These are phyloP conservation scores for Scarus forsteni DNA, from an alignment of 2,797 vertebrate species.

Conservation along the genomic window DNA sequence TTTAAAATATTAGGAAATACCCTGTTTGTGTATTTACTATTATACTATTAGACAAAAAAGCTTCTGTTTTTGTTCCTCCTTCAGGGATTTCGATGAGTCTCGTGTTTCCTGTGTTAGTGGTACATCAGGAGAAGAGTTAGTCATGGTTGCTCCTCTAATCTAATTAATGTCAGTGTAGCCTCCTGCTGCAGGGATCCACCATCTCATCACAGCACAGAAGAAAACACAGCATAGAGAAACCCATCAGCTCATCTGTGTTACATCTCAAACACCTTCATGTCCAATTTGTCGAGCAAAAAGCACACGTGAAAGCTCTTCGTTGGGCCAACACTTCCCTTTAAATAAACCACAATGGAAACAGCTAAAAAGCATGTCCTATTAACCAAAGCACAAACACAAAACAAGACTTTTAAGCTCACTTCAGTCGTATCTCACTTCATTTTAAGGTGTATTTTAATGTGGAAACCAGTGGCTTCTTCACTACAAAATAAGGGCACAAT, in stretches of 20 bases:
- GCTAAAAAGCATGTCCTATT: background rate
- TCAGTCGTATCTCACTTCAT: too few species aligned
- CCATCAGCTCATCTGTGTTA: background rate
- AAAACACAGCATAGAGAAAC: background rate
- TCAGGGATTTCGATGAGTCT: background rate
- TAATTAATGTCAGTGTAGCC: slow-evolving; percentile 22
- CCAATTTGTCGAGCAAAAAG: background rate
- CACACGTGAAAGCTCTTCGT: too few species aligned
- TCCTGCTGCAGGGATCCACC: slow-evolving; percentile 10
- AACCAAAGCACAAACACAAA: too few species aligned
- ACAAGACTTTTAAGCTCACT: too few species aligned
- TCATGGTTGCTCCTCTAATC: slow-evolving; percentile 25
- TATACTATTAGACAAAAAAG: background rate
- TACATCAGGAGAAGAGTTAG: background rate
- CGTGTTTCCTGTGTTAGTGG: background rate
- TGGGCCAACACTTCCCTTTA: background rate
- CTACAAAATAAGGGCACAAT: background rate
- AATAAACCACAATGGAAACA: background rate
- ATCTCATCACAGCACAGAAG: background rate
- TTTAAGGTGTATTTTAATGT: background rate
- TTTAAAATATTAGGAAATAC: too few species aligned
- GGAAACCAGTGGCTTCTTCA: background rate
- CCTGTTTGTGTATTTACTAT: too few species aligned
- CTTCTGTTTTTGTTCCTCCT: background rate
- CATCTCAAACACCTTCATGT: background rate